Conservation (phyloP, 2,797 vertebrate species). For the Sebastes jordani region DNA sequence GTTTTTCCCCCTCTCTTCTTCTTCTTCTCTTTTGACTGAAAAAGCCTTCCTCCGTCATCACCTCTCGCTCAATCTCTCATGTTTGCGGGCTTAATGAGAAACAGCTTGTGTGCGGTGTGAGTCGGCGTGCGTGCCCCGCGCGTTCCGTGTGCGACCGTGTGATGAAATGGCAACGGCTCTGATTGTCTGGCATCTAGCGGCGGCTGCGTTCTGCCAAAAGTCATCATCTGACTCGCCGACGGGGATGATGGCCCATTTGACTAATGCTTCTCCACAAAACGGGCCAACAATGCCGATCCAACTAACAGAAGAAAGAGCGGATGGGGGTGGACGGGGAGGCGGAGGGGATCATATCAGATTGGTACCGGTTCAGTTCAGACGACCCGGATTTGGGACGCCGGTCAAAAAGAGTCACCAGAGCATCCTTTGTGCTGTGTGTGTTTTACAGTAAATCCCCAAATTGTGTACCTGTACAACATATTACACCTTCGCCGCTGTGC, state of each 20-base stretch:
- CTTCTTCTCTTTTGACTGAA: slow-evolving; percentile 4
- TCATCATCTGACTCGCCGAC: slow-evolving; percentile 70
- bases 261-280: slow-evolving; percentile 59
- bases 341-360: slow-evolving; percentile 16
- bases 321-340: not conserved
- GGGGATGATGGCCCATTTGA: slow-evolving; percentile 72
- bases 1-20: not conserved
- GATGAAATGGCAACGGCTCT: slow-evolving; percentile 65
- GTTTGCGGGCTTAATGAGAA: slow-evolving; percentile 67
- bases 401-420: not conserved
- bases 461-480: slow-evolving; percentile 10
- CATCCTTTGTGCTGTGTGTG: not conserved
- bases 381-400: slow-evolving; percentile 11
- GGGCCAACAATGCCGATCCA: slow-evolving; percentile 45
- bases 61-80: slow-evolving; percentile 35
- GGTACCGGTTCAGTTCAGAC: slow-evolving; percentile 27
- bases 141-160: slow-evolving; percentile 15
- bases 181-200: slow-evolving; percentile 69
- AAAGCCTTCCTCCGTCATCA: slow-evolving; percentile 25
- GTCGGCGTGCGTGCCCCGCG: slow-evolving; percentile 13
- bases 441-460: slow-evolving; percentile 16
- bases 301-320: slow-evolving; percentile 21
- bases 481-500: slow-evolving; percentile 34
- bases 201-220: slow-evolving; percentile 69
- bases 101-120: slow-evolving; percentile 68